Base-by-base conservation (phyloP, 2,113 vertebrate species). In the Heliornis fulica region DNA sequence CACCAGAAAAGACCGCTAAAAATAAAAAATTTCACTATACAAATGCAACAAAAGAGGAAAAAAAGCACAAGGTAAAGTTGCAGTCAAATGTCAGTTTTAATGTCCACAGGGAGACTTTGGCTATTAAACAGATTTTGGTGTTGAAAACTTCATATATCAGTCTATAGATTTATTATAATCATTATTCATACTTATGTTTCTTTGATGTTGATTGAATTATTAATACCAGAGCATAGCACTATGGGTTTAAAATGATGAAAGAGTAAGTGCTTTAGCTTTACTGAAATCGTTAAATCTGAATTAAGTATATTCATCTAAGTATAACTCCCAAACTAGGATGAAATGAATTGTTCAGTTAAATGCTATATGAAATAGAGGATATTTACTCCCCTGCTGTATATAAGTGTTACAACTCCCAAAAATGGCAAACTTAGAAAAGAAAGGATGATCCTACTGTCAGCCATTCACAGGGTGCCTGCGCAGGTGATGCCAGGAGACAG, bases 131-230 rank as follows among this genome's bases (percentile, higher is more conserved):
- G 21, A 29, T 46, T 76, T 69, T 64, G 38, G 28, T 79, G 19
- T 50, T 45, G 26, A 51, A 31, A 54, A 53, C 28, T 78, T 87
- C 64, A 85, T 75, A 76, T 92, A 91, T 82, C 91, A 72, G 41
- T 77, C 72, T 61, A n/a, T n/a, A 87, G 48, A 96, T 96, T 89
- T 96, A 91, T 88, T 89, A 89, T 93, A 75, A 71, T 83, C 41
- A 13, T 92, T 85, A 74, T 96, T 96, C 79, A 80, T 92, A 92
- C 43, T 83, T 46, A 83, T 60, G 29, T 93, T 95, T 23, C 53
- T 89, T 93, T 91, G 71, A 85, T 96, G 85, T 92, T 96, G 93
- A 96, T 96, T 94, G 78, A 95, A 95, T 92, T 94, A 64, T 93
- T 97, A 78, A 95, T 87, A n/a, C 53, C 85, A 70, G 21, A 78